Percentiles rank a stretch among this genome's conserved stretches.
Conservation (phyloP, 1,140 invertebrate species). For the Plodia interpunctella region DNA sequence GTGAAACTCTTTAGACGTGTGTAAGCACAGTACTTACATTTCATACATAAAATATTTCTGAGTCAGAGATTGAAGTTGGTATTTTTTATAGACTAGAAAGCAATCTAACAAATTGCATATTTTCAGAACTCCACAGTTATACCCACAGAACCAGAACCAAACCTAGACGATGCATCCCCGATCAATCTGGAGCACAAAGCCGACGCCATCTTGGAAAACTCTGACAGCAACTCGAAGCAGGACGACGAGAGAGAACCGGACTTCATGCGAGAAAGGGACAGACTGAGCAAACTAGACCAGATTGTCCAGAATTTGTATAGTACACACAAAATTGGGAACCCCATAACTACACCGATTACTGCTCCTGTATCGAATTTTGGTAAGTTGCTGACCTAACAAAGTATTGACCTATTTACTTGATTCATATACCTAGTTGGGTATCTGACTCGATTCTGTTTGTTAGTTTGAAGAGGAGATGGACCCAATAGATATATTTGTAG, state of each 20-base stretch:
- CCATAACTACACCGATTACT: slow-evolving; percentile 20
- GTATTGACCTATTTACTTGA: too few relatives aligned
- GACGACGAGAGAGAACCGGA: slow-evolving; percentile 28
- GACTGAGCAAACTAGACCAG: slow-evolving; percentile 64
- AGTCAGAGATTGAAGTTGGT: too few relatives aligned
- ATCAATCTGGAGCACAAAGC: slow-evolving; percentile 36
- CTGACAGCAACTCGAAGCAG: slow-evolving; percentile 22
- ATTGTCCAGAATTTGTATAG: slow-evolving; percentile 68
- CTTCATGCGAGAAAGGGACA: slow-evolving; percentile 42
- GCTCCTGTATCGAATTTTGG: slow-evolving; percentile 30
- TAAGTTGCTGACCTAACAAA: slow-evolving; percentile 21
- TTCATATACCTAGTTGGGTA: too few relatives aligned
- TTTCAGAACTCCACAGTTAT: slow-evolving; percentile 47
- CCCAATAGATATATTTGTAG: too few relatives aligned
- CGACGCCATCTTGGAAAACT: slow-evolving; percentile 28
- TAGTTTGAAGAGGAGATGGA: too few relatives aligned
- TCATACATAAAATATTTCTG: too few relatives aligned
- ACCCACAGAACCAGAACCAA: slow-evolving; percentile 27
- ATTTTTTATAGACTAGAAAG: too few relatives aligned
- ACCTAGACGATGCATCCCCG: slow-evolving; percentile 27
- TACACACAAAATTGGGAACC: slow-evolving; percentile 54
- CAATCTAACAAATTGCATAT: too few relatives aligned
- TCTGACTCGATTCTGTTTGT: too few relatives aligned
- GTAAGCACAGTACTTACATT: too few relatives aligned
- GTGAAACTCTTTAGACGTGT: too few relatives aligned